phyloP scores from a whole-genome alignment of 2,797 vertebrate genomes.

The Silurus aristotelis region DNA sequence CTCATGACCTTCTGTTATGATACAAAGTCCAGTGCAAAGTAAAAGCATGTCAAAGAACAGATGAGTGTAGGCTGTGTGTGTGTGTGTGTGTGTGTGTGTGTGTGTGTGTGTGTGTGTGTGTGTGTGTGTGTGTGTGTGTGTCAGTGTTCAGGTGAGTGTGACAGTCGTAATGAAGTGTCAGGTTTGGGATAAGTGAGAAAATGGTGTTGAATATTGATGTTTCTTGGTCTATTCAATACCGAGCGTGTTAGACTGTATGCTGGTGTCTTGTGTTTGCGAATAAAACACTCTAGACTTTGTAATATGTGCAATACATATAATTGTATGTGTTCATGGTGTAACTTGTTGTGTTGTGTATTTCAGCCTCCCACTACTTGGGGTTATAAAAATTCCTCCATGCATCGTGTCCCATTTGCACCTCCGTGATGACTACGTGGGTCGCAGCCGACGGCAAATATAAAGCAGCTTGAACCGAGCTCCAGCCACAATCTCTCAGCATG shows the following conservation, averaged over 20 bases:
- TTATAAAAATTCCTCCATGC: slow-evolving; percentile 36
- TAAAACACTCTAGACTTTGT: too few species aligned
- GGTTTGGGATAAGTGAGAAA: neutral
- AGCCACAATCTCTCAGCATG: slow-evolving; percentile 7
- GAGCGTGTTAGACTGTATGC: neutral
- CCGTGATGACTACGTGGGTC: neutral
- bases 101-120: too few species aligned
- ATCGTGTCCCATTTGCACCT: neutral
- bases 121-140: too few species aligned
- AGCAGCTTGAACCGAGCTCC: slow-evolving; percentile 16
- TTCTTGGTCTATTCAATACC: neutral
- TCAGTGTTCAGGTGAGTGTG: neutral
- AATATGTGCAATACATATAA: neutral
- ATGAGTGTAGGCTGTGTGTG: neutral
- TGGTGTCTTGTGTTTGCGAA: neutral
- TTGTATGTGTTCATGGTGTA: slow-evolving; percentile 25
- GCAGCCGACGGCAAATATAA: slow-evolving; percentile 4
- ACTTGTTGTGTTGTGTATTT: neutral
- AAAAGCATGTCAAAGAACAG: neutral
- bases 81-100: neutral
- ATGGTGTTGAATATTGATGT: neutral
- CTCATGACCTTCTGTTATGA: too few species aligned
- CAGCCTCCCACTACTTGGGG: slow-evolving; percentile 9
- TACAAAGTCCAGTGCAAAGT: too few species aligned
- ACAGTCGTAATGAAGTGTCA: neutral